Base-by-base conservation (phyloP, 2,113 vertebrate genomes). In the Macquaria australasica region DNA sequence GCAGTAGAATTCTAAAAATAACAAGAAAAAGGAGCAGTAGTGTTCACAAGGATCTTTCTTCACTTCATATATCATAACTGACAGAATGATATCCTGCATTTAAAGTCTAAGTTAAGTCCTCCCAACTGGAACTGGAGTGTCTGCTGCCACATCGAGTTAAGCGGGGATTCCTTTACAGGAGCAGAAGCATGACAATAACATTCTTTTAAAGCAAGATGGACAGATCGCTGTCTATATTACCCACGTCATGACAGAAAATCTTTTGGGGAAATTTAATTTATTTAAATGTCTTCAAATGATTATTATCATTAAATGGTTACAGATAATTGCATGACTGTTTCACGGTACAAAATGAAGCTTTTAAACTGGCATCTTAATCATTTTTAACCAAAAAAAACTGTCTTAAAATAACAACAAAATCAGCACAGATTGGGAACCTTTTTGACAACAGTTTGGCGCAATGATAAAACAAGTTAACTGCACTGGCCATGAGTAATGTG, bases 51-150 rank as follows among this genome's bases (percentile, higher is more conserved):
- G 43, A 82, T 90, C 90, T 88, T 82, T 89, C 86, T 70, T 48
- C 86, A 92, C 91, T 73, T 93, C 93, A 91, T 94, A 92, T 84
- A 91, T 96, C 94, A 91, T 58, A 94, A 84, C 77, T 92, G 94
- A 93, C 92, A 93, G 77, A 88, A 84, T 89, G 89, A 94, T 92
- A 93, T 95, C 92, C 89, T 86, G 45, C 87, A 86, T 92, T 93
- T 91, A 94, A 91, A 93, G 90, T 93, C 91, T 87, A 89, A 92
- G 67, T 93, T 91, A 93, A 89, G 89, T 87, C 84, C 82, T 90
- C 88, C 84, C 87, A 85, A 92, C 87, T 92, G 75, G 64, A 91
- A 68, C 77, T 83, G 78, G 3, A 85, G 86, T 78, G 82, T 84
- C 74, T 86, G 66, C 84, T 92, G 92, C 90, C 93, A 91, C 85